These are phyloP conservation scores for Oryctolagus cuniculus DNA, from an alignment of 2,113 vertebrate genomes.

Conservation along the genomic window mOryCun1.1 NC_091450.1:22694001-22694500, in stretches of 20 bases:
- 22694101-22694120: not conserved
- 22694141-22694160: not conserved
- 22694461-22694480: not conserved
- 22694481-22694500: conserved; percentile 60
- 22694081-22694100: not conserved
- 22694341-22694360: not conserved
- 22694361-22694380: no score
- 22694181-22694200: not conserved
- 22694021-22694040: not conserved
- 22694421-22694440: not conserved
- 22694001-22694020: not conserved
- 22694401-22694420: not conserved
- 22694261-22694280: not conserved
- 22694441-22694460: not conserved
- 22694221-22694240: not conserved
- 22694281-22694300: not conserved
- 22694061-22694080: not conserved
- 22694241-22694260: not conserved
- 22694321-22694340: not conserved
- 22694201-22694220: not conserved
- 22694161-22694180: not conserved
- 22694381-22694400: not conserved
- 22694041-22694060: conserved; percentile 52
- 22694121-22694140: not conserved
- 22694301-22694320: not conserved